Percentiles rank a stretch among this genome's conserved stretches.
Conservation (phyloP, 2,888 invertebrate genomes). For the Drosophila anomelani region DNA sequence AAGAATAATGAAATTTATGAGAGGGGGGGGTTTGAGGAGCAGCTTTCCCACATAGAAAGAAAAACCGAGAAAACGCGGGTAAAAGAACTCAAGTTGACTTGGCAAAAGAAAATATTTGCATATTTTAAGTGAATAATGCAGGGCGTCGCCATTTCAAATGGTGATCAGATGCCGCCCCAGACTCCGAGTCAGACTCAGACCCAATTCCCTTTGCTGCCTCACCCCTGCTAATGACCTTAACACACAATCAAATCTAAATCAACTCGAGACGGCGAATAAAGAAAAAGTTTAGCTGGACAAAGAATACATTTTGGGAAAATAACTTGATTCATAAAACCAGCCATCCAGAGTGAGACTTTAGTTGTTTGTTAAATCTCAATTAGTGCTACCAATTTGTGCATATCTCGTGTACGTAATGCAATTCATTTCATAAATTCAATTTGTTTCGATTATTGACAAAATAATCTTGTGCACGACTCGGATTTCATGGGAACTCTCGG, state of each 20-base stretch:
- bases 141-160: conserved; percentile 43
- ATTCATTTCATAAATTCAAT: conserved; percentile 79
- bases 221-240: conserved; percentile 40
- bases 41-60: conserved; percentile 2
- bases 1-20: conserved; percentile 69
- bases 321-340: conserved; percentile 14
- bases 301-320: conserved; percentile 26
- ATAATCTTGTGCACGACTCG: conserved; percentile 68
- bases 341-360: background rate
- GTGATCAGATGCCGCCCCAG: conserved; percentile 33
- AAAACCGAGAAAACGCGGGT: conserved; percentile 21
- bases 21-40: background rate
- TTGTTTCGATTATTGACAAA: conserved; percentile 79
- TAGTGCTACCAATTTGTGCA: conserved; percentile 61
- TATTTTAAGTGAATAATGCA: conserved; percentile 57
- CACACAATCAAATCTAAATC: conserved; percentile 42
- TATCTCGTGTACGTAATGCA: conserved; percentile 60
- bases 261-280: conserved; percentile 17
- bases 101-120: conserved; percentile 69
- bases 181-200: background rate
- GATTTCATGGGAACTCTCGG: conserved; percentile 33
- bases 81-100: conserved; percentile 52
- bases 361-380: conserved; percentile 70
- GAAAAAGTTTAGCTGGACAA: conserved; percentile 8
- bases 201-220: background rate